phyloP scores from a whole-genome alignment of 2,113 vertebrate species.

The Lynx canadensis region DNA sequence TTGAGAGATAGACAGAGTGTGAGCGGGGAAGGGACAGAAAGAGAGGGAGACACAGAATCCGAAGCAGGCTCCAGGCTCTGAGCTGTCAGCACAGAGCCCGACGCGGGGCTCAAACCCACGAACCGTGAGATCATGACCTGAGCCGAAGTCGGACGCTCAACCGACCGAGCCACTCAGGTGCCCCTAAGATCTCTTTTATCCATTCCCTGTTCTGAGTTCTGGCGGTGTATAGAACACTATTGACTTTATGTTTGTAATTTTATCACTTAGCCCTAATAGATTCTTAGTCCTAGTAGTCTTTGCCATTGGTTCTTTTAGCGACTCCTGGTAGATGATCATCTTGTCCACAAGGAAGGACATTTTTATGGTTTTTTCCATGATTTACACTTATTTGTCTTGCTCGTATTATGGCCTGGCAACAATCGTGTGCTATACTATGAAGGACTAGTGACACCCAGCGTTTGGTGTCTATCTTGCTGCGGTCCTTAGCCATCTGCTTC shows the following conservation, averaged over 20 bases:
- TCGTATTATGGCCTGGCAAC: not conserved
- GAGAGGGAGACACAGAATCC: too few relatives aligned
- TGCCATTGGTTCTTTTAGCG: not conserved
- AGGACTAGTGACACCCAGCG: too few relatives aligned
- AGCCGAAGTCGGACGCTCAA: too few relatives aligned
- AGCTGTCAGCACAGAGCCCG: too few relatives aligned
- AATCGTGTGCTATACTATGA: rapidly evolving
- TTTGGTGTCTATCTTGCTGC: not conserved
- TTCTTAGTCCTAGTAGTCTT: not conserved
- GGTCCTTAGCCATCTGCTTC: not conserved
- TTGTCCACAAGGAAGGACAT: not conserved
- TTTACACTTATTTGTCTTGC: not conserved
- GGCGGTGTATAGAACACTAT: not conserved
- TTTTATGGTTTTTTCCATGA: not conserved
- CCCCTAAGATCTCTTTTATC: not conserved
- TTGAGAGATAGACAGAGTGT: too few relatives aligned
- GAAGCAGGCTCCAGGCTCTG: too few relatives aligned
- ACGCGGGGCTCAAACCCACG: too few relatives aligned
- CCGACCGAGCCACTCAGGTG: too few relatives aligned
- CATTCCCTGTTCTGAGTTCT: not conserved
- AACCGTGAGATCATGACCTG: too few relatives aligned
- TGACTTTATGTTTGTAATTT: not conserved
- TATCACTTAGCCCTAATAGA: not conserved
- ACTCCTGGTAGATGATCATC: too few relatives aligned
- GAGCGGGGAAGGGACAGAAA: too few relatives aligned